Conservation (phyloP, 2,113 vertebrate genomes). For the Clarias macrocephalus region DNA sequence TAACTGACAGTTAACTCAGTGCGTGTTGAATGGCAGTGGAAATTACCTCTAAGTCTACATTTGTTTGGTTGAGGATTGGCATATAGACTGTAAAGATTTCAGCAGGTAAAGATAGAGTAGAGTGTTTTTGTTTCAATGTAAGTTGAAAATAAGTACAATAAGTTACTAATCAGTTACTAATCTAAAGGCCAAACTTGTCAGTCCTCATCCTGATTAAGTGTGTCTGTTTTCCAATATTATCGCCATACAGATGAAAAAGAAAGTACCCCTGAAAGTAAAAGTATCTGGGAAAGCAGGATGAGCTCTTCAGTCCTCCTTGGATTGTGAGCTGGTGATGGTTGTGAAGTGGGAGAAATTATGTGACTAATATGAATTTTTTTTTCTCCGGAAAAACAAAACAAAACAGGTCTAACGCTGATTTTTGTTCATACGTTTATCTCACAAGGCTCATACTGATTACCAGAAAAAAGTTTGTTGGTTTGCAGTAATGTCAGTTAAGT, state of each 20-base stretch:
- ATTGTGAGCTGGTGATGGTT: neutral
- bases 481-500: neutral
- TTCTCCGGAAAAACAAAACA: neutral
- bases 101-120: neutral
- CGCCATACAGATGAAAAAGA: neutral
- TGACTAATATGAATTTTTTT: neutral
- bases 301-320: neutral
- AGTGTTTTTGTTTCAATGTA: neutral
- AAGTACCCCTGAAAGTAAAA: neutral
- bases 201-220: neutral
- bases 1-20: constrained; percentile 15
- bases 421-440: neutral
- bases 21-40: neutral
- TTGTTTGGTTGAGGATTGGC: constrained; percentile 6
- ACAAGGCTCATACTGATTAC: neutral
- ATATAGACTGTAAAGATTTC: neutral
- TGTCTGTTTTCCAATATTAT: neutral
- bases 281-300: neutral
- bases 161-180: neutral
- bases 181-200: neutral
- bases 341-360: neutral
- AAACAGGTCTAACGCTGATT: neutral
- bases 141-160: neutral
- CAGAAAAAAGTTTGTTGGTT: neutral
- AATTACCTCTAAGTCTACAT: neutral